Conservation (phyloP, 2,113 vertebrate species). For the Procavia capensis region DNA sequence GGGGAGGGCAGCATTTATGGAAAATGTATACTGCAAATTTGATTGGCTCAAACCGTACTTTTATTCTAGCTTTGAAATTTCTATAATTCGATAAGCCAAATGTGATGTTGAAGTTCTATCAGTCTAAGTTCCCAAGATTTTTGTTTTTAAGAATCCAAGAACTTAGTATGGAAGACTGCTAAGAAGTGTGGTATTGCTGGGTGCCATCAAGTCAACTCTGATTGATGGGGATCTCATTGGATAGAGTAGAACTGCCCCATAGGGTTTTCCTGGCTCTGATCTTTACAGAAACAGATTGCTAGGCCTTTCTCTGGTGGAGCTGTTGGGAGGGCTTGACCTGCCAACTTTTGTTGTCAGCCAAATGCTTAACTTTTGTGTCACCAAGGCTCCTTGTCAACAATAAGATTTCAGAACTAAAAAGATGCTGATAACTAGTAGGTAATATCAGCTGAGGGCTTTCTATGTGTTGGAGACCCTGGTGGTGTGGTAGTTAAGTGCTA, state of each 20-base stretch:
- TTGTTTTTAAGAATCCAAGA: neutral
- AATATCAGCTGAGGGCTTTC: neutral
- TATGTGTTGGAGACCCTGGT: no score
- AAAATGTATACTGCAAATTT: neutral
- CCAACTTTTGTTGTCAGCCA: neutral
- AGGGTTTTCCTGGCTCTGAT: neutral
- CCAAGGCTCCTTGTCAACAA: neutral
- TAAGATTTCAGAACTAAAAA: neutral
- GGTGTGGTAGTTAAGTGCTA: no score
- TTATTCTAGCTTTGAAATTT: constrained; percentile 6
- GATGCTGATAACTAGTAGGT: neutral
- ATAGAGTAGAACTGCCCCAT: neutral
- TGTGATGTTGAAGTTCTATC: neutral
- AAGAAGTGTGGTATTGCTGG: neutral
- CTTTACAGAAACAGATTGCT: neutral
- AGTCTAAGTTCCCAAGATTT: neutral
- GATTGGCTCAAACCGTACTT: neutral
- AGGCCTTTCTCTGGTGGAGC: neutral
- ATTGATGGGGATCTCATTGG: neutral
- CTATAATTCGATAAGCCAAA: neutral
- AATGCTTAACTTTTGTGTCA: neutral
- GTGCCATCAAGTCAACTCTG: neutral
- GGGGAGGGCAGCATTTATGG: neutral
- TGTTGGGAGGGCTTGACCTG: neutral
- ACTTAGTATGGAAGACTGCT: neutral